phyloP scores from a whole-genome alignment of 2,888 invertebrate genomes.

The Zele albiditarsus region DNA sequence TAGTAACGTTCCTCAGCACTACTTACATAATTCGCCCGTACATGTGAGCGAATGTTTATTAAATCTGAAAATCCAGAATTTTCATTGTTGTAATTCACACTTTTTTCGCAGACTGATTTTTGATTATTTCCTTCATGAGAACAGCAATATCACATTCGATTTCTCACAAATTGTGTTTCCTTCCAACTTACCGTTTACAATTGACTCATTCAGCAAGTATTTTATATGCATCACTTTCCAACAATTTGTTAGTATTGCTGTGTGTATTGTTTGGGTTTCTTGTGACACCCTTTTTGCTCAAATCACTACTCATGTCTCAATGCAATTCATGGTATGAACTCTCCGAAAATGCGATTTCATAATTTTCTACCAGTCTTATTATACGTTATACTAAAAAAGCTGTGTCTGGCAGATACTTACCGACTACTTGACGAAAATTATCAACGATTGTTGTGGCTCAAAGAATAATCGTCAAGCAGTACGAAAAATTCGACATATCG shows the following conservation, averaged over 20 bases:
- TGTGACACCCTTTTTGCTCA: conserved; percentile 49
- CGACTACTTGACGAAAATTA: not conserved
- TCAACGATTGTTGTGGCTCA: not conserved
- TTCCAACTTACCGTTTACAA: conserved; percentile 44
- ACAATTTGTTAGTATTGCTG: conserved; percentile 45
- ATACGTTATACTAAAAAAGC: not conserved
- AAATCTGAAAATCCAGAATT: not conserved
- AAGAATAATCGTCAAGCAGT: not conserved
- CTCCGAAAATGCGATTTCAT: not conserved
- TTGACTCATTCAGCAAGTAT: conserved; percentile 41
- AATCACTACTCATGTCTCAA: conserved; percentile 46
- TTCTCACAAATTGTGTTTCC: conserved; percentile 46
- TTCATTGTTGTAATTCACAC: not conserved
- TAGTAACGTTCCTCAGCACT: not conserved
- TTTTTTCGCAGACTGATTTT: conserved; percentile 14
- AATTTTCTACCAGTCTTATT: not conserved
- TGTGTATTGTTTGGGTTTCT: conserved; percentile 48
- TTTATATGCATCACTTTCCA: conserved; percentile 46
- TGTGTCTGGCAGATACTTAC: not conserved
- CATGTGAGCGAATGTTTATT: not conserved
- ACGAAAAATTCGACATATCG: not conserved
- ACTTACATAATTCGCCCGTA: not conserved
- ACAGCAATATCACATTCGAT: conserved; percentile 45
- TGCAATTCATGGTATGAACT: conserved; percentile 47
- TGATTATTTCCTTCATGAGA: not conserved